Percentiles rank a stretch among this genome's conserved stretches.
phyloP scores from a whole-genome alignment of 2,888 invertebrate species.

The Leucoma salicis region DNA sequence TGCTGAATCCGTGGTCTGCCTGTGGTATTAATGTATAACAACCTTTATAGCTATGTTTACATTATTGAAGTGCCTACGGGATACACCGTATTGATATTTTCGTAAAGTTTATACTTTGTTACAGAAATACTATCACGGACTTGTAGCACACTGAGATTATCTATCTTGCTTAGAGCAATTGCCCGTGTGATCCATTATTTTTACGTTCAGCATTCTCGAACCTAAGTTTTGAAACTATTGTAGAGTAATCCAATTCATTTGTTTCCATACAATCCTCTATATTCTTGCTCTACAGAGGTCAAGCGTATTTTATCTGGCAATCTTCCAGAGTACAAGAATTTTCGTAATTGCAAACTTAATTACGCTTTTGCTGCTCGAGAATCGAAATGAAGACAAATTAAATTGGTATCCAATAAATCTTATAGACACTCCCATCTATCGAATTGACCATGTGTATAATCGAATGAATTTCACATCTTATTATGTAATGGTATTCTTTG shows the following conservation, averaged over 20 bases:
- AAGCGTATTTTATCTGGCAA: not conserved
- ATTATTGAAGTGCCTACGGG: too few relatives aligned
- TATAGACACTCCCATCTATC: too few relatives aligned
- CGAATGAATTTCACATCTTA: too few relatives aligned
- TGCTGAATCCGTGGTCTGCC: too few relatives aligned
- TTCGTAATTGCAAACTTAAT: not conserved
- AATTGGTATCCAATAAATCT: too few relatives aligned
- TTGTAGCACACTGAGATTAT: not conserved
- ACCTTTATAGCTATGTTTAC: too few relatives aligned
- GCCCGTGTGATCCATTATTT: not conserved
- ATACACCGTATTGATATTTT: too few relatives aligned
- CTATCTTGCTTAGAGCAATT: constrained; percentile 1
- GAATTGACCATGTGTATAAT: too few relatives aligned
- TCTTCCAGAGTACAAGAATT: not conserved
- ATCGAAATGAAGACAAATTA: too few relatives aligned
- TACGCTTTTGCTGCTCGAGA: not conserved
- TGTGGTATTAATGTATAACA: too few relatives aligned
- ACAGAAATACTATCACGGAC: not conserved
- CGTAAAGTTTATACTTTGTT: too few relatives aligned
- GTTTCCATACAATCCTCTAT: not conserved
- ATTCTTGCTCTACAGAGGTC: not conserved
- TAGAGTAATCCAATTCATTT: constrained; percentile 1
- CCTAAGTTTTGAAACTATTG: not conserved
- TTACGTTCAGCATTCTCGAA: not conserved
- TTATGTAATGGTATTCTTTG: too few relatives aligned